Conservation (phyloP, 2,113 vertebrate species). For the Oxyruncus cristatus region DNA sequence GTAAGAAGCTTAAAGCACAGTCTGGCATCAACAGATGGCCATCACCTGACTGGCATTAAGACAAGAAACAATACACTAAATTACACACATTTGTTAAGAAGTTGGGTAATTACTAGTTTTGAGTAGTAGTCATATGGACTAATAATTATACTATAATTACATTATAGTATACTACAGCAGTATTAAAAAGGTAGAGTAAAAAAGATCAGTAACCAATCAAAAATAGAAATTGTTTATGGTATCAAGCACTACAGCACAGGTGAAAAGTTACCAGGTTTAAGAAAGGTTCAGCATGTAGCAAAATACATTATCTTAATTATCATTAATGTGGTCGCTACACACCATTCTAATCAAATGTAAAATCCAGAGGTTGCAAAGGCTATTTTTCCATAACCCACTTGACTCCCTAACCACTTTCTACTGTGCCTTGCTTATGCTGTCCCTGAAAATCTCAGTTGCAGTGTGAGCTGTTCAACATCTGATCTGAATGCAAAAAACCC, state of each 20-base stretch:
- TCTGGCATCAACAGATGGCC: background rate
- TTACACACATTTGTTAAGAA: background rate
- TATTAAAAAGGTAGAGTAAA: background rate
- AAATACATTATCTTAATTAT: background rate
- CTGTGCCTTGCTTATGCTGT: background rate
- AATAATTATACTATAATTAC: background rate
- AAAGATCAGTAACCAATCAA: background rate
- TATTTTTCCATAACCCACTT: background rate
- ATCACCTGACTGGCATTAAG: background rate
- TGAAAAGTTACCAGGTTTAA: background rate
- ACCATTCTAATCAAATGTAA: background rate
- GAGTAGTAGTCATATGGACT: background rate
- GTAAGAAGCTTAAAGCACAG: background rate
- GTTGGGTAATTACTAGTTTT: background rate
- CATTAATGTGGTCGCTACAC: background rate
- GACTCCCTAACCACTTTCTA: background rate
- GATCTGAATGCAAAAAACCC: background rate
- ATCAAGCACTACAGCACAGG: rapidly evolving
- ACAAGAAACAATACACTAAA: background rate
- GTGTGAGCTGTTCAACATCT: background rate
- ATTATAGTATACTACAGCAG: background rate
- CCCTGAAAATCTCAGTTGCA: background rate
- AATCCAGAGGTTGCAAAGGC: background rate
- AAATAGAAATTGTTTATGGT: background rate
- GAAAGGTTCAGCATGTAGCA: background rate